Evolutionary conservation across 2,888 invertebrate genomes (phyloP), one percentile per base, ranked within the genome.

Genomic region (Chymomyza amoena): DNA sequence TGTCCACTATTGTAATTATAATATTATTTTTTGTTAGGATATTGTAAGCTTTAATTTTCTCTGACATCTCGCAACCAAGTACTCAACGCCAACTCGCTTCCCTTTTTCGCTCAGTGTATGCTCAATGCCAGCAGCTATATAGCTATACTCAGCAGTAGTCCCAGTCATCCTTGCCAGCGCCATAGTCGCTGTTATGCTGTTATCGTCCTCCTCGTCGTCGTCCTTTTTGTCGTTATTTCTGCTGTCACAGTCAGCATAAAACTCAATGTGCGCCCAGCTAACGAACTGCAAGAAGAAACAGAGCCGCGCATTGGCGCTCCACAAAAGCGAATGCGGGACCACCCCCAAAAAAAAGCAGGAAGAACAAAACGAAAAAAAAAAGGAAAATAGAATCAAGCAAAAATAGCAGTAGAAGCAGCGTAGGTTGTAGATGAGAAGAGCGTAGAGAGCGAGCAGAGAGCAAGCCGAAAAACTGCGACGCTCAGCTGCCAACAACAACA

Each of bases 391-490:
- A 50, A 52, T 16, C 50, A n/a, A 2, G 16, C 2, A 45, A 10
- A 20, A 9, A 2, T 3, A 7, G 18, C 10, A 9, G 45, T 6
- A 7, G 5, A 39, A 0, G 36, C 1, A 15, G 13, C 6, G 25
- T 50, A 25, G 54, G 25, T 9, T 25, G 28, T 9, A 7, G 6
- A 54, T 20, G 60, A 15, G 54, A 13, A 1, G 45, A 51, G 36
- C n/a, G n/a, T n/a, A 28, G 25, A 32, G 63, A 20, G 50, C 0
- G 13, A 51, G 59, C 28, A 63, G 66, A 28, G 61, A 45, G 20
- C 56, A 64, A 66, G 56, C 64, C 65, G 61, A 70, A 61, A 69
- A 71, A 65, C 66, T 63, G 69, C 70, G 60, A 59, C 70, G 69
- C 73, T 76, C 39, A 45, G 39, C 39, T 45, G 76, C 67, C 73